Conservation (phyloP, 2,113 vertebrate species). For the Heterotilapia buettikoferi region DNA sequence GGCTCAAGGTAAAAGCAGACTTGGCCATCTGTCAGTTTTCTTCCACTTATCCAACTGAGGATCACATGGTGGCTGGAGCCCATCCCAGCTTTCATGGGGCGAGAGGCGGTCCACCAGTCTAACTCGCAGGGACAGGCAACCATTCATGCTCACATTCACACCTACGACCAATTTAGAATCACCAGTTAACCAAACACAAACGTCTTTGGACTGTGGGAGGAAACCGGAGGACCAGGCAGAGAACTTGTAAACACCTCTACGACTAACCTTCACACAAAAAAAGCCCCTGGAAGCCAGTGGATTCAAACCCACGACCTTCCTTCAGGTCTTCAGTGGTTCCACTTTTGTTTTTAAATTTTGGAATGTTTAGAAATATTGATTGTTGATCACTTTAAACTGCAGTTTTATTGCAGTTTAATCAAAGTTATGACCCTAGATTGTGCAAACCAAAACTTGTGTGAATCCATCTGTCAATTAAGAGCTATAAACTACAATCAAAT, state of each 20-base stretch:
- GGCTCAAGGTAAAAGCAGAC: not conserved
- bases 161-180: not conserved
- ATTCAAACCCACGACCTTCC: not conserved
- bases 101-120: not conserved
- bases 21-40: not conserved
- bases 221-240: not conserved
- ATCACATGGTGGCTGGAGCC: not conserved
- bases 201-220: not conserved
- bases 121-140: not conserved
- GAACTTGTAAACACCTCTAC: not conserved
- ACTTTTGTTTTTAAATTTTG: not conserved
- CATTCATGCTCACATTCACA: not conserved
- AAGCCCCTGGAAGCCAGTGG: not conserved
- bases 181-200: not conserved
- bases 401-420: not conserved
- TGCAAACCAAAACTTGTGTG: not conserved
- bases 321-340: not conserved
- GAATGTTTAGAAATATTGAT: not conserved
- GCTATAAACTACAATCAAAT: not conserved
- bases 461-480: not conserved
- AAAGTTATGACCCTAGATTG: not conserved
- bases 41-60: not conserved
- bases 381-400: not conserved
- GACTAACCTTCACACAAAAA: not conserved
- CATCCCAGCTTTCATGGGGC: not conserved